These are phyloP conservation scores for Leptinotarsa juncta DNA, from an alignment of 2,888 invertebrate genomes.

Conservation along the genomic window DNA sequence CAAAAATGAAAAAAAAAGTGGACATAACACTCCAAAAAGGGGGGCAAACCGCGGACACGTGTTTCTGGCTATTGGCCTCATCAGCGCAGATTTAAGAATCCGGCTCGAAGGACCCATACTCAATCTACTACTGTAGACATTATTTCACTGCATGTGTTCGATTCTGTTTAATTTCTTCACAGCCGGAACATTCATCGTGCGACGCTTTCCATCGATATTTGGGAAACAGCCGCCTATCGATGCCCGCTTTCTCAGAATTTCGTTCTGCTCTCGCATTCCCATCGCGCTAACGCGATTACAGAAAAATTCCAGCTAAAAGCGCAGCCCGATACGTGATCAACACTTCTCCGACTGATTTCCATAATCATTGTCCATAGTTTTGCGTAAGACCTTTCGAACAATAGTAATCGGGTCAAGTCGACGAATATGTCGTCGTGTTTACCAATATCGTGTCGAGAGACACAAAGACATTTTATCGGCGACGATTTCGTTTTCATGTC, in stretches of 20 bases:
- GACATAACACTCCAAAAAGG: too few relatives aligned
- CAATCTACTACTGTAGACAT: too few relatives aligned
- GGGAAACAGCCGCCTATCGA: background rate
- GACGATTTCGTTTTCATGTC: conserved; percentile 53
- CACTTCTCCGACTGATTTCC: conserved; percentile 28
- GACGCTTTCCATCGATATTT: conserved; percentile 1
- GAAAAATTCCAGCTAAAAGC: conserved; percentile 19
- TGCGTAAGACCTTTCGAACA: conserved; percentile 56
- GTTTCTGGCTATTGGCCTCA: too few relatives aligned
- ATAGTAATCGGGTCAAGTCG: conserved; percentile 59
- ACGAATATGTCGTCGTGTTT: conserved; percentile 51
- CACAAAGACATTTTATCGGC: conserved; percentile 55
- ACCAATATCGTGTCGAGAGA: conserved; percentile 47
- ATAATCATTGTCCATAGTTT: conserved; percentile 48
- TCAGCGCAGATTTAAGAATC: too few relatives aligned
- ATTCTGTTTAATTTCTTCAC: too few relatives aligned
- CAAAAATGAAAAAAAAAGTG: too few relatives aligned
- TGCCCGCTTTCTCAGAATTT: conserved; percentile 3
- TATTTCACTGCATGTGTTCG: too few relatives aligned
- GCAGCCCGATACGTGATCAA: conserved; percentile 14
- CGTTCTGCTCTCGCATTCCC: conserved; percentile 4
- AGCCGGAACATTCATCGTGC: too few relatives aligned
- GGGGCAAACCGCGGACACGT: too few relatives aligned
- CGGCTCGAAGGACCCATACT: too few relatives aligned
- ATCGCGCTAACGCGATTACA: conserved; percentile 5